Base-by-base conservation (phyloP, 2,797 vertebrate species). In the Tokudaia muenninki region DNA sequence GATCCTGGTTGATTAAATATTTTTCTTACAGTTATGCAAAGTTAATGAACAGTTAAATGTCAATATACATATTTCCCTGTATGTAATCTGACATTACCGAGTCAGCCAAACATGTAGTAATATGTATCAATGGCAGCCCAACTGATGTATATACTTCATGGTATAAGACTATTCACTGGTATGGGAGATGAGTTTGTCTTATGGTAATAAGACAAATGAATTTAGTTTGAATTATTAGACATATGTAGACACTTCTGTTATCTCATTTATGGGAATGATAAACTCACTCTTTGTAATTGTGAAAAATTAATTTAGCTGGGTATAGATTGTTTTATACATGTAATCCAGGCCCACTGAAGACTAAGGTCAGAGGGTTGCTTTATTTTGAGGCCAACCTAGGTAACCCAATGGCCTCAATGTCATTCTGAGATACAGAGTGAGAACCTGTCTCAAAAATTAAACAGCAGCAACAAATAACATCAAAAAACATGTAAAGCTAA, bases 251-350 rank as follows among this genome's bases (percentile, higher is more conserved):
- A 55, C 3, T 77, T 77, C 12, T 89, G n/a, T 24, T 52, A 83
- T 88, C 61, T 77, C 26, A 75, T 31, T 70, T n/a, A 55, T 55
- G 26, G 11, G 2, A 34, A 0, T 74, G 24, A 55, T 89, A 84
- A 72, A 94, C 77, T 83, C 47, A 67, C 6, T 81, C n/a, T 87
- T n/a, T 50, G 41, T 44, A 95, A 86, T 91, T 70, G 26, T 89
- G 17, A 77, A 61, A 75, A 89, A 34, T 22, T 74, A 77, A 75
- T 41, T 55, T 89, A 50, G 4, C 21, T 50, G 9, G 19, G 11
- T 44, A 61, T 50, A 61, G 19, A 47, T 3, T 44, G 9, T 3
- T 8, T 24, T 37, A 89, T 50, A 26, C 21, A 16, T 52, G 11
- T 37, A 87, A 34, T 88, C 52, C n/a, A 7, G 12, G 9, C 16